phyloP scores from a whole-genome alignment of 2,888 invertebrate genomes.

The Temnothorax ravouxi region DNA sequence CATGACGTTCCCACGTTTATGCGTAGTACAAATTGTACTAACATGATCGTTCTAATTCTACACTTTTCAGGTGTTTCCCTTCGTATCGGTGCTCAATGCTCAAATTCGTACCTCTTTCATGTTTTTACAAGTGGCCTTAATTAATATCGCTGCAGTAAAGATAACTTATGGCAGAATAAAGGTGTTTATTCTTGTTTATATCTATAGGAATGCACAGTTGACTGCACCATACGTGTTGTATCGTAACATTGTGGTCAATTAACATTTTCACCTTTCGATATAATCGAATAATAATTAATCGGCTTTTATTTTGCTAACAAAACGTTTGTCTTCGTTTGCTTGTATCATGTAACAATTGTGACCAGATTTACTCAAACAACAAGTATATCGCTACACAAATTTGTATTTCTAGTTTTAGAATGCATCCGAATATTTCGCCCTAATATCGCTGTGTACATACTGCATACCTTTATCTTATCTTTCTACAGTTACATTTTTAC shows the following conservation, averaged over 20 bases:
- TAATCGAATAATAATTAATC: slow-evolving; percentile 8
- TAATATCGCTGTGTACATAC: background rate
- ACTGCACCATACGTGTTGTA: background rate
- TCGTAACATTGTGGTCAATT: background rate
- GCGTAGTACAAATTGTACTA: slow-evolving; percentile 3
- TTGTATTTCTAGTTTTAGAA: background rate
- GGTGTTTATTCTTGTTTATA: slow-evolving; percentile 76
- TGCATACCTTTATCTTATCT: background rate
- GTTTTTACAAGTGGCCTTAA: slow-evolving; percentile 81
- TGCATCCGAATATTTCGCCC: background rate
- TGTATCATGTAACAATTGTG: slow-evolving; percentile 8
- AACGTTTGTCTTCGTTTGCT: slow-evolving; percentile 7
- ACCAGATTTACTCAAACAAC: background rate
- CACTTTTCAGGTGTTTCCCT: slow-evolving; percentile 84
- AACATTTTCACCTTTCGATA: background rate
- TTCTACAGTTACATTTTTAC: background rate
- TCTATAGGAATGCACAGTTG: slow-evolving; percentile 14
- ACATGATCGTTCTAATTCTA: slow-evolving; percentile 48
- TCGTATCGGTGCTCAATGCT: slow-evolving; percentile 82
- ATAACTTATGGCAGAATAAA: slow-evolving; percentile 81
- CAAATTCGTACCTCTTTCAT: slow-evolving; percentile 82
- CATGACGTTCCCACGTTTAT: slow-evolving; percentile 8
- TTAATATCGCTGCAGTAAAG: slow-evolving; percentile 80
- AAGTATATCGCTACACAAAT: background rate
- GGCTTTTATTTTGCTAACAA: background rate